A percentile compares a stretch with the other conserved stretches of the same genome.
Conservation (phyloP, 2,797 vertebrate genomes). For the Cottoperca gobio region DNA sequence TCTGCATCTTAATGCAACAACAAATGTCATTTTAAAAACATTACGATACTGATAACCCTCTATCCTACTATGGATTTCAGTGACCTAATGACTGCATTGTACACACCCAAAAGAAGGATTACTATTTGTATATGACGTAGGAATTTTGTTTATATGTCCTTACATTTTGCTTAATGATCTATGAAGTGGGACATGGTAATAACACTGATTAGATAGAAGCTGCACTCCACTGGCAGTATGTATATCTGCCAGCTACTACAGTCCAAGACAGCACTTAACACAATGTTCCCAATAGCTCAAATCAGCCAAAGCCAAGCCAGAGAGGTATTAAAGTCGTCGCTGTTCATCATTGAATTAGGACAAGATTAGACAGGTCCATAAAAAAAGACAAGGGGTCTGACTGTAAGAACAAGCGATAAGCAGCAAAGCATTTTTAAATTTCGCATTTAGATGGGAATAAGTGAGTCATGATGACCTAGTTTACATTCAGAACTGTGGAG, state of each 20-base stretch:
- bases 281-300: constrained; percentile 3
- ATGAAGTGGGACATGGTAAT: constrained; percentile 7
- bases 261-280: constrained; percentile 21
- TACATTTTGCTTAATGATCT: not conserved
- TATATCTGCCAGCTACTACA: constrained; percentile 9
- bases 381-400: constrained; percentile 34
- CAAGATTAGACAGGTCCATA: constrained; percentile 26
- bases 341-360: constrained; percentile 27
- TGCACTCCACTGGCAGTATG: not conserved
- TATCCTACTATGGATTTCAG: not conserved
- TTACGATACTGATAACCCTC: not conserved
- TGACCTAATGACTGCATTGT: not conserved
- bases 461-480: constrained; percentile 67
- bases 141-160: constrained; percentile 6
- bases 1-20: not conserved
- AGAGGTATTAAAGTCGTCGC: not conserved
- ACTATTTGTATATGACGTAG: not conserved
- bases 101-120: not conserved
- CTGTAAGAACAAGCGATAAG: constrained; percentile 26
- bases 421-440: constrained; percentile 28
- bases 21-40: not conserved
- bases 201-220: constrained; percentile 22
- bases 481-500: constrained; percentile 47
- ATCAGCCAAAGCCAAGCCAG: constrained; percentile 16
- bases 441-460: constrained; percentile 51